Percentiles rank a stretch among this genome's conserved stretches.
These are phyloP conservation scores for Oscheius sp. DNA, from an alignment of 2,888 invertebrate species.

Conservation along the genomic window DNA sequence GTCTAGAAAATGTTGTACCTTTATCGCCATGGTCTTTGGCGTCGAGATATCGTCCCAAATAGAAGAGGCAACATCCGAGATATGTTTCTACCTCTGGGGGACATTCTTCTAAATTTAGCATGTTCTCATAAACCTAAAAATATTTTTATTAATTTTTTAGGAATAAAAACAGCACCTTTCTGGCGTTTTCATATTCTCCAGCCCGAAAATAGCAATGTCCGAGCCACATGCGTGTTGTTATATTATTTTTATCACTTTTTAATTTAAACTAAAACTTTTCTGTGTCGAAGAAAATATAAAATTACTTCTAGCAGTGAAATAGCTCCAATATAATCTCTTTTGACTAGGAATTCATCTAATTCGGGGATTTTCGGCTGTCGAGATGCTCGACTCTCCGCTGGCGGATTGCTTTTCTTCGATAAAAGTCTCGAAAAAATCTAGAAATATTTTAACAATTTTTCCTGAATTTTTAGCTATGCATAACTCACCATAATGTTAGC, in stretches of 20 bases:
- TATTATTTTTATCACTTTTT: conserved; percentile 18
- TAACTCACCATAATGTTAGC: conserved; percentile 6
- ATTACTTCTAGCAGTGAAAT: conserved; percentile 88
- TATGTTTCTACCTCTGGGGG: conserved; percentile 81
- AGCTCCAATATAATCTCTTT: conserved; percentile 93
- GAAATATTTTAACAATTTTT: not conserved
- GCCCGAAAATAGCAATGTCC: conserved; percentile 95
- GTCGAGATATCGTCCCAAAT: conserved; percentile 86
- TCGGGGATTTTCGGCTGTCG: conserved; percentile 77
- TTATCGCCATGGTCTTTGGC: conserved; percentile 78
- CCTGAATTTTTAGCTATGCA: no score
- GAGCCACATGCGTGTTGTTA: conserved; percentile 80
- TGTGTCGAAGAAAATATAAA: no score
- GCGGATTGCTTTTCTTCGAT: conserved; percentile 49
- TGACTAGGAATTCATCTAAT: conserved; percentile 88
- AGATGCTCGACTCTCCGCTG: conserved; percentile 10
- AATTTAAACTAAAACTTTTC: conserved; percentile 47
- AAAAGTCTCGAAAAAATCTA: conserved; percentile 61
- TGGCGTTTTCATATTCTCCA: conserved; percentile 88
- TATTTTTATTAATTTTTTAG: not conserved
- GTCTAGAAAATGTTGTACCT: conserved; percentile 65
- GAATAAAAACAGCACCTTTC: conserved; percentile 77
- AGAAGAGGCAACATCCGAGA: conserved; percentile 93
- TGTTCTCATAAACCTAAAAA: conserved; percentile 75
- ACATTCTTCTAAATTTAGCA: conserved; percentile 76